Percentiles rank a stretch among this genome's conserved stretches.
Evolutionary conservation across 2,888 invertebrate species (phyloP).

Genomic region (Mythimna loreyi): DNA sequence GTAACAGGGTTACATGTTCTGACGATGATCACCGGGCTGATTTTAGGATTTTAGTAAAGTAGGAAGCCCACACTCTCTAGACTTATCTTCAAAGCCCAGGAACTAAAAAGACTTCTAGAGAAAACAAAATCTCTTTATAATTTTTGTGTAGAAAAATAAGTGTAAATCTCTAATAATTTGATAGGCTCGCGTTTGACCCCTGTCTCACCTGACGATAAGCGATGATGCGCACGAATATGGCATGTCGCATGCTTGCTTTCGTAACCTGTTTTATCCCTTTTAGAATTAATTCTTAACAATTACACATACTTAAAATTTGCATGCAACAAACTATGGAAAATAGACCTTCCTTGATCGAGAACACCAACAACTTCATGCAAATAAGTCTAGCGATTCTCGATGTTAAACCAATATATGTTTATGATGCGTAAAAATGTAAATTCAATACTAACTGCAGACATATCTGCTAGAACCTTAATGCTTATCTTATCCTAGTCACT

Average conservation of each 20-base stretch:
- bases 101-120: too few relatives aligned
- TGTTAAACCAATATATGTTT: conserved; percentile 41
- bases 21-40: too few relatives aligned
- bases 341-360: not conserved
- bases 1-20: too few relatives aligned
- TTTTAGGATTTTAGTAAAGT: too few relatives aligned
- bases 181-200: not conserved
- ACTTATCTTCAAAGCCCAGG: too few relatives aligned
- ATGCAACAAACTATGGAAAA: not conserved
- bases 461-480: conserved; percentile 11
- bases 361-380: conserved; percentile 38
- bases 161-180: not conserved
- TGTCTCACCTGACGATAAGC: not conserved
- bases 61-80: too few relatives aligned
- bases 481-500: conserved; percentile 29
- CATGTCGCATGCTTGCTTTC: not conserved
- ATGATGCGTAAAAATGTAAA: conserved; percentile 52
- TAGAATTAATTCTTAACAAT: not conserved
- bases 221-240: not conserved
- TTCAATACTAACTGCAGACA: conserved; percentile 17
- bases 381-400: conserved; percentile 33
- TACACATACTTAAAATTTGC: not conserved
- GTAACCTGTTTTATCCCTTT: not conserved
- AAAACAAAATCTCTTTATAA: too few relatives aligned
- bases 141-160: too few relatives aligned